Percentiles rank a stretch among this genome's conserved stretches.
phyloP scores from a whole-genome alignment of 2,888 invertebrate species.

The Elysia crispata region DNA sequence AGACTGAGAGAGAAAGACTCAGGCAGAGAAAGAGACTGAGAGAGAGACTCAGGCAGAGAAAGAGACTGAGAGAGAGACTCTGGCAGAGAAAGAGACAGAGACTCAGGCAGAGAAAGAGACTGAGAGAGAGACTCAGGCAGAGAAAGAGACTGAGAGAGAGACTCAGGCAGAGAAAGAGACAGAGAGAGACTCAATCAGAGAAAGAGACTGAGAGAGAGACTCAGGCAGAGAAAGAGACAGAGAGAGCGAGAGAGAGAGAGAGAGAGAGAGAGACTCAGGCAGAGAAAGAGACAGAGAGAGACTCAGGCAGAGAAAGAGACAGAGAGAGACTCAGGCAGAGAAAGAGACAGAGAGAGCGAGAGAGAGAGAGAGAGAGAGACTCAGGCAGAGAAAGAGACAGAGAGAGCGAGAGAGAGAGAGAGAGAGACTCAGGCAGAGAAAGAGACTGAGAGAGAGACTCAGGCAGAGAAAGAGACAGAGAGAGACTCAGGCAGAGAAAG shows the following conservation, averaged over 20 bases:
- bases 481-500: neutral
- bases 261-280: neutral
- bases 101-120: neutral
- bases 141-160: too few species aligned
- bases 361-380: constrained; percentile 13
- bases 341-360: constrained; percentile 3
- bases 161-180: too few species aligned
- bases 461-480: too few species aligned
- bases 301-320: too few species aligned
- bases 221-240: neutral
- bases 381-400: neutral
- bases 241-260: neutral
- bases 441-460: too few species aligned
- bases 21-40: neutral
- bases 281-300: too few species aligned
- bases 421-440: neutral
- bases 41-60: neutral
- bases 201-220: too few species aligned
- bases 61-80: neutral
- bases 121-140: constrained; percentile 1
- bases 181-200: too few species aligned
- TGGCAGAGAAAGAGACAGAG: constrained; percentile 27
- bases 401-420: constrained; percentile 11
- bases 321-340: neutral
- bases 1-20: too few species aligned